These are phyloP conservation scores for Drosophila phalerata DNA, from an alignment of 2,888 invertebrate species.

Conservation along the genomic window DNA sequence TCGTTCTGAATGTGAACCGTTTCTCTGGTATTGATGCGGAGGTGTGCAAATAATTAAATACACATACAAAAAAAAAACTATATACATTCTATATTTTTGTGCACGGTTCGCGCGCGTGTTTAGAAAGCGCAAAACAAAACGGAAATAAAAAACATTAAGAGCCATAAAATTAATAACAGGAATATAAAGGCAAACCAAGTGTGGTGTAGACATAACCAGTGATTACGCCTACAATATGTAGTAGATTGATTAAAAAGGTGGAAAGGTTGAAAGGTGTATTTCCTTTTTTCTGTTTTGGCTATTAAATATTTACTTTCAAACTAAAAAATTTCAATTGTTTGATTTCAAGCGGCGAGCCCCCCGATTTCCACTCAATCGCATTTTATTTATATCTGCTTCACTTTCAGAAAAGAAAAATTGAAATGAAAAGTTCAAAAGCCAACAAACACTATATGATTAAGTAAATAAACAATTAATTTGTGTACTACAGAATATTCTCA, in stretches of 20 bases:
- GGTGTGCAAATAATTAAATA: slow-evolving; percentile 34
- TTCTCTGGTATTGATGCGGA: slow-evolving; percentile 31
- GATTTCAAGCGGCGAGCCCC: slow-evolving; percentile 45
- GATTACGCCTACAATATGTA: slow-evolving; percentile 55
- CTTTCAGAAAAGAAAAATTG: slow-evolving; percentile 18
- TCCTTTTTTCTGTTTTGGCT: neutral
- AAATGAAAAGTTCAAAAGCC: slow-evolving; percentile 69
- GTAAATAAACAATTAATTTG: slow-evolving; percentile 60
- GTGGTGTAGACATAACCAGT: slow-evolving; percentile 49
- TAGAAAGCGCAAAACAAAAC: slow-evolving; percentile 69
- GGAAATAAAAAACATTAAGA: slow-evolving; percentile 36
- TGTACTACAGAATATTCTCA: slow-evolving; percentile 27
- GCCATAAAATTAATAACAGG: slow-evolving; percentile 35
- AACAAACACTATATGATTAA: slow-evolving; percentile 55
- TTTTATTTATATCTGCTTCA: slow-evolving; percentile 34
- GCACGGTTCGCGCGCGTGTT: slow-evolving; percentile 71
- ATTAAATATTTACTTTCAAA: neutral
- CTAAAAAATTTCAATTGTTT: slow-evolving; percentile 1
- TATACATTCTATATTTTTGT: slow-evolving; percentile 10
- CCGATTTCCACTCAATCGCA: neutral
- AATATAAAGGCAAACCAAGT: slow-evolving; percentile 39
- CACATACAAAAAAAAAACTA: neutral
- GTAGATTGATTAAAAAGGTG: too few relatives aligned
- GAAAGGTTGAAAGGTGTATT: too few relatives aligned
- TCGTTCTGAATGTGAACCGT: slow-evolving; percentile 3